These are phyloP conservation scores for Pavo muticus DNA, from an alignment of 2,113 vertebrate genomes.

Conservation along the genomic window DNA sequence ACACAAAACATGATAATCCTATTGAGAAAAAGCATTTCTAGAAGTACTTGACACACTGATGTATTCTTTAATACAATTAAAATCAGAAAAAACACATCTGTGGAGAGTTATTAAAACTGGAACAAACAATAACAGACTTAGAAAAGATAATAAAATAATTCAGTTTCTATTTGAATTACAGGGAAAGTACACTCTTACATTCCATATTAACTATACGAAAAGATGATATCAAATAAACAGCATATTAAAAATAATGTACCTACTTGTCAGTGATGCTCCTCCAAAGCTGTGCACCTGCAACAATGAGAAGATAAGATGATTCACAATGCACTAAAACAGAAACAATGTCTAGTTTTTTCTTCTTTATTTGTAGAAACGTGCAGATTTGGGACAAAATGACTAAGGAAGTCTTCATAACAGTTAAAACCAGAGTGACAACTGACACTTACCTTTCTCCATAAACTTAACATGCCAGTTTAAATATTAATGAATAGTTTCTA, in stretches of 20 bases:
- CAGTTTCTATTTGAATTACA: background rate
- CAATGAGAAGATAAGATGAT: background rate
- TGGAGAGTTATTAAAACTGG: background rate
- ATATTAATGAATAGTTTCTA: background rate
- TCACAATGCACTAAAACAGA: background rate
- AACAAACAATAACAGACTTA: background rate
- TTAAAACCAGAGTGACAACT: background rate
- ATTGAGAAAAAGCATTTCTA: background rate
- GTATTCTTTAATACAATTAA: background rate
- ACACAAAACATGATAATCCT: background rate
- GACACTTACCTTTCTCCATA: background rate
- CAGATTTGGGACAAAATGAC: background rate
- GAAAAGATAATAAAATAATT: background rate
- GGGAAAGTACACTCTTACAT: background rate
- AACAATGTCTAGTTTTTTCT: background rate
- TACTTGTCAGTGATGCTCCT: conserved; percentile 88
- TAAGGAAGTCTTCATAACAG: background rate
- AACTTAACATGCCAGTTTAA: background rate
- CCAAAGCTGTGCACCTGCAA: conserved; percentile 85
- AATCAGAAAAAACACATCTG: background rate
- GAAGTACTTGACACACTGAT: background rate
- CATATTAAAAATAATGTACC: conserved; percentile 46
- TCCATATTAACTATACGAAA: background rate
- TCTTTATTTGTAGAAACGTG: background rate
- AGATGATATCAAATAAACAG: background rate